These are phyloP conservation scores for Rhopalosiphum maidis DNA, from an alignment of 1,140 invertebrate genomes.

Conservation along the genomic window DNA sequence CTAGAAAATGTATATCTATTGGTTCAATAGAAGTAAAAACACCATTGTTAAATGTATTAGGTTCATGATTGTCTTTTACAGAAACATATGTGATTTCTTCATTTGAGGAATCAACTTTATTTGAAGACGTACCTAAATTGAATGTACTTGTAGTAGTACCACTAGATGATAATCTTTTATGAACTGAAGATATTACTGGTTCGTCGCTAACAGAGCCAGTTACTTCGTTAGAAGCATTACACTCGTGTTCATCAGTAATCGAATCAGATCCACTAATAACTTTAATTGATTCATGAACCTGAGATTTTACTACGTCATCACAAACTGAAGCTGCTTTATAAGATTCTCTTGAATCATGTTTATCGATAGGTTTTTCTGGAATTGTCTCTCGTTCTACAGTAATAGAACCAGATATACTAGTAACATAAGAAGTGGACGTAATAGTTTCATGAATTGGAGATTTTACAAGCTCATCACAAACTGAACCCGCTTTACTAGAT, in stretches of 20 bases:
- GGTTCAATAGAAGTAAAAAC: background rate
- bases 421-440: no score
- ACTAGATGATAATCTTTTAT: no score
- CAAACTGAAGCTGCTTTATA: background rate
- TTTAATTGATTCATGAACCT: no score
- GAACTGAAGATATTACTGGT: no score
- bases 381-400: background rate
- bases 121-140: no score
- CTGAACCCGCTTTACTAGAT: background rate
- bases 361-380: background rate
- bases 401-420: background rate
- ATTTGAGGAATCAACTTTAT: background rate
- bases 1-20: no score
- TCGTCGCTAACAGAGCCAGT: background rate
- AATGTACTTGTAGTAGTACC: no score
- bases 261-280: background rate
- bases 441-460: no score
- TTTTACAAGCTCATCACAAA: background rate
- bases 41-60: background rate
- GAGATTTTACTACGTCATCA: background rate
- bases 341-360: background rate
- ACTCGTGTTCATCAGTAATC: background rate
- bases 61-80: background rate
- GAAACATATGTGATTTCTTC: no score
- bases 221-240: background rate